phyloP scores from a whole-genome alignment of 2,113 vertebrate genomes.

The Hemiscyllium ocellatum region DNA sequence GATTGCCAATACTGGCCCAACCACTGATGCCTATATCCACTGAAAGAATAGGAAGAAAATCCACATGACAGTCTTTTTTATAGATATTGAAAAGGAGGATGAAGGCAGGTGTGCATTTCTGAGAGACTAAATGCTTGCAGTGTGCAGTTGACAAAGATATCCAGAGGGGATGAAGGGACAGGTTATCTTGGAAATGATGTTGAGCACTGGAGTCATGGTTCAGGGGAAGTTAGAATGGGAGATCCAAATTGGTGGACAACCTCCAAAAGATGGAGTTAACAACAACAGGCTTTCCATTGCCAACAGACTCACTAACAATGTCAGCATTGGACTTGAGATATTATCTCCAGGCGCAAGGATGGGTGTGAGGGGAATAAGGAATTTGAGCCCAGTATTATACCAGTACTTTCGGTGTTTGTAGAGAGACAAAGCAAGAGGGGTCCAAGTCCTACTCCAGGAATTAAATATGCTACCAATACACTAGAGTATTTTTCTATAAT shows the following conservation, averaged over 20 bases:
- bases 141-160: background rate
- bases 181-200: background rate
- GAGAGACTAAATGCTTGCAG: background rate
- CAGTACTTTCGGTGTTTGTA: background rate
- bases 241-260: background rate
- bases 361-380: background rate
- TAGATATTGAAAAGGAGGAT: background rate
- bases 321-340: background rate
- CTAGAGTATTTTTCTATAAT: background rate
- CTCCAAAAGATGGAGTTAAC: background rate
- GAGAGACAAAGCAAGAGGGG: background rate
- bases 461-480: background rate
- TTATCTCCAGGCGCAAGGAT: background rate
- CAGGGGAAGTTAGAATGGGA: background rate
- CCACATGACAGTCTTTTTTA: background rate
- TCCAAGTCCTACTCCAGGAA: background rate
- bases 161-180: background rate
- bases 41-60: too few species aligned
- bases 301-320: background rate
- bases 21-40: too few species aligned
- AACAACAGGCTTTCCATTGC: background rate
- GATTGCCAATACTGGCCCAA: too few species aligned
- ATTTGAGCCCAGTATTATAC: background rate
- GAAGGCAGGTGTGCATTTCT: too few species aligned
- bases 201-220: background rate